phyloP scores from a whole-genome alignment of 1,140 invertebrate genomes.

The Dendroctonus ponderosae region DNA sequence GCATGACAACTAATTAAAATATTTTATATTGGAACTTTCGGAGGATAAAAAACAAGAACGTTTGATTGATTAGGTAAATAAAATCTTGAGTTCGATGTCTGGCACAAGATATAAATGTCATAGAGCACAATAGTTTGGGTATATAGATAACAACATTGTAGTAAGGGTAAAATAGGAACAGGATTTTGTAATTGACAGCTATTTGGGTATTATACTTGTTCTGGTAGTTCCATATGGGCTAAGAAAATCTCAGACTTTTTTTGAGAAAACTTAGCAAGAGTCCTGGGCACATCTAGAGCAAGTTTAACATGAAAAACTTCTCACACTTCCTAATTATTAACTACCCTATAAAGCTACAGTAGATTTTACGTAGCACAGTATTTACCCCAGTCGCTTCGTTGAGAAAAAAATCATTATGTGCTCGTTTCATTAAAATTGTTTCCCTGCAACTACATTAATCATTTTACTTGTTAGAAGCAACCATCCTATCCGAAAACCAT shows the following conservation, averaged over 20 bases:
- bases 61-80: slow-evolving; percentile 45
- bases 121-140: slow-evolving; percentile 37
- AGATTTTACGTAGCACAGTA: slow-evolving; percentile 6
- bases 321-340: background rate
- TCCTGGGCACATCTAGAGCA: no score
- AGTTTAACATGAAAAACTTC: no score
- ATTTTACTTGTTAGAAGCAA: slow-evolving; percentile 8
- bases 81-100: slow-evolving; percentile 34
- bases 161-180: no score
- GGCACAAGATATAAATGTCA: slow-evolving; percentile 39
- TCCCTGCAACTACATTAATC: slow-evolving; percentile 10
- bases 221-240: no score
- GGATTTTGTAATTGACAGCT: no score
- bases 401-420: slow-evolving; percentile 1
- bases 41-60: slow-evolving; percentile 43
- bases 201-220: no score
- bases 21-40: slow-evolving; percentile 42
- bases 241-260: no score
- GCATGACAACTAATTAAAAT: slow-evolving; percentile 41
- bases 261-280: no score
- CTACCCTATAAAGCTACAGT: background rate
- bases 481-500: background rate
- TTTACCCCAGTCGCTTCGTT: background rate
- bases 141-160: no score
- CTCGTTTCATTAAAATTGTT: slow-evolving; percentile 21